Percentiles rank a stretch among this genome's conserved stretches.
phyloP scores from a whole-genome alignment of 2,113 vertebrate genomes.

The Columba janthina region DNA sequence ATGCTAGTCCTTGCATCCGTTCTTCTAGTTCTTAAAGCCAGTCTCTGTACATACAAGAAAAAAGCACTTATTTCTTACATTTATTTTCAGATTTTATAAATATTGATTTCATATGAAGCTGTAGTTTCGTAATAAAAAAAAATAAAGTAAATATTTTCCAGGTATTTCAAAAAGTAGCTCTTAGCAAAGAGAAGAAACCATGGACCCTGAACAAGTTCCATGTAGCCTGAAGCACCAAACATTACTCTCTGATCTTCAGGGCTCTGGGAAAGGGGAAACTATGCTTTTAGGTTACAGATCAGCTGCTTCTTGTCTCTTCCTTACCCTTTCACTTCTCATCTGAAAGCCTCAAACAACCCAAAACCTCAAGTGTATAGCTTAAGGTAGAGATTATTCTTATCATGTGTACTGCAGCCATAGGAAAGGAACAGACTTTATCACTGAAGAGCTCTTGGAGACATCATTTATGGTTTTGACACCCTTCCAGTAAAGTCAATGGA shows the following conservation, averaged over 20 bases:
- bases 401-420: background rate
- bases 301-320: background rate
- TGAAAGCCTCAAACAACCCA: background rate
- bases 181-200: background rate
- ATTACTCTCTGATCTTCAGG: background rate
- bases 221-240: background rate
- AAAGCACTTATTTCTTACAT: background rate
- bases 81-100: background rate
- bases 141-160: background rate
- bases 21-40: background rate
- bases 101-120: background rate
- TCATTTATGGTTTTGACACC: background rate
- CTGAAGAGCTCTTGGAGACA: background rate
- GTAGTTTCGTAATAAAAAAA: background rate
- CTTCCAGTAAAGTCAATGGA: background rate
- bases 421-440: background rate
- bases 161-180: background rate
- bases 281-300: background rate
- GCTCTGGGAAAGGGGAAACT: background rate
- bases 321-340: background rate
- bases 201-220: background rate
- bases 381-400: constrained; percentile 18
- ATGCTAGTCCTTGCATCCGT: background rate
- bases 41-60: background rate
- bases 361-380: background rate